Evolutionary conservation across 2,113 vertebrate genomes (phyloP).

Genomic region (Amia ocellicauda): DNA sequence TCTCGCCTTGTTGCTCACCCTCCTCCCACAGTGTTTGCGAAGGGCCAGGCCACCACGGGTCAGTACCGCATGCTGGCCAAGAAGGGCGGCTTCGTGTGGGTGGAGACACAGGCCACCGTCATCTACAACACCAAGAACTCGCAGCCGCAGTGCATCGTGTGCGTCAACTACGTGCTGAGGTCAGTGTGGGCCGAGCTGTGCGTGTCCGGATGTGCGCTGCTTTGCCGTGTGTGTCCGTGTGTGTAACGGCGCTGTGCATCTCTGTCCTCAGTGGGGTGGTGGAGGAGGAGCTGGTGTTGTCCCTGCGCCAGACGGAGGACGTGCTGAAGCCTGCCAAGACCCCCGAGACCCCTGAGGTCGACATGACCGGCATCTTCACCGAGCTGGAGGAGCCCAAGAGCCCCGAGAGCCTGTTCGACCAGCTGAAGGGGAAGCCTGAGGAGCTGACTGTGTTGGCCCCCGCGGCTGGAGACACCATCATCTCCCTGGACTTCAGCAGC

Average conservation of each 20-base stretch:
- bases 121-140: slow-evolving; percentile 98
- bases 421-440: slow-evolving; percentile 87
- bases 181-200: slow-evolving; percentile 43
- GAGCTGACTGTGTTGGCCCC: slow-evolving; percentile 88
- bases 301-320: slow-evolving; percentile 87
- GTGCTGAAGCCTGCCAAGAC: slow-evolving; percentile 63
- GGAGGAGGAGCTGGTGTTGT: slow-evolving; percentile 86
- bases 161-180: slow-evolving; percentile 97
- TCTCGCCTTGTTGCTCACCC: too few relatives aligned
- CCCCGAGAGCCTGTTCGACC: slow-evolving; percentile 75
- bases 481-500: slow-evolving; percentile 83
- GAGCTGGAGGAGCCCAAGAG: slow-evolving; percentile 57
- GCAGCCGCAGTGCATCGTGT: slow-evolving; percentile 96
- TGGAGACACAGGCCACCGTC: slow-evolving; percentile 96
- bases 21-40: slow-evolving; percentile 84
- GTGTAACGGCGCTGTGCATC: slow-evolving; percentile 19
- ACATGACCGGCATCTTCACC: slow-evolving; percentile 75
- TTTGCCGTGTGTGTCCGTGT: background rate
- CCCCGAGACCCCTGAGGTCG: slow-evolving; percentile 57
- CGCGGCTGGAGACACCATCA: slow-evolving; percentile 87
- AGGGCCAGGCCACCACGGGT: slow-evolving; percentile 94
- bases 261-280: slow-evolving; percentile 79
- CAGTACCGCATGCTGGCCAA: slow-evolving; percentile 97
- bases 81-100: slow-evolving; percentile 93
- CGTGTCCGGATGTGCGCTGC: background rate